Evolutionary conservation across 2,888 invertebrate species (phyloP).

Genomic region (Elmis aenea): DNA sequence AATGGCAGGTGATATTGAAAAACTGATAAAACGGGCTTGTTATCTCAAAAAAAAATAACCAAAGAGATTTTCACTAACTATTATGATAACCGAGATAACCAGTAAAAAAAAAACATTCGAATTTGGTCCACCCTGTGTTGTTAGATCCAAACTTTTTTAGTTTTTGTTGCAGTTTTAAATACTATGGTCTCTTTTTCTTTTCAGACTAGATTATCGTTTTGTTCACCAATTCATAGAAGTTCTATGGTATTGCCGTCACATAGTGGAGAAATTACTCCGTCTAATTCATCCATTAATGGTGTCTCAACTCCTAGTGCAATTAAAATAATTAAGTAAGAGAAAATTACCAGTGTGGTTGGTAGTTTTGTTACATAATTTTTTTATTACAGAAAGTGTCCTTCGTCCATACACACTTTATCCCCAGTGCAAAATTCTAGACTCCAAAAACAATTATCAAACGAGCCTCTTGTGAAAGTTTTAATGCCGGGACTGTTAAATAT

Average conservation of each 20-base stretch:
- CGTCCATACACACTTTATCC: conserved; percentile 16
- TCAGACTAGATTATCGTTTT: conserved; percentile 29
- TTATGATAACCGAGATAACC: no score
- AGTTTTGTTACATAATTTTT: neutral
- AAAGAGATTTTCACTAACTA: no score
- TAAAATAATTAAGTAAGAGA: conserved; percentile 32
- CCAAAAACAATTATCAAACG: conserved; percentile 51
- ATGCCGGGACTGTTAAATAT: conserved; percentile 19
- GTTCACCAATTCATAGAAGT: conserved; percentile 19
- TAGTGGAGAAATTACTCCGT: conserved; percentile 7
- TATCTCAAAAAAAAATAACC: no score
- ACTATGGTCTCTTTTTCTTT: conserved; percentile 1
- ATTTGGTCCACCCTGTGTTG: no score
- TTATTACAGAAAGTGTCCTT: conserved; percentile 22
- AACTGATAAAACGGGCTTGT: no score
- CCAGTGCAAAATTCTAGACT: conserved; percentile 39
- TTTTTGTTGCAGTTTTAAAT: no score
- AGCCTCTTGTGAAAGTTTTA: conserved; percentile 33
- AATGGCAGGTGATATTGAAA: no score
- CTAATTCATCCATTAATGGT: conserved; percentile 18
- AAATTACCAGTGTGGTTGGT: neutral
- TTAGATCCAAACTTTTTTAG: no score
- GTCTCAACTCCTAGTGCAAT: conserved; percentile 23
- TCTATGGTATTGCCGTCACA: conserved; percentile 11
- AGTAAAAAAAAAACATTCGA: no score